Evolutionary conservation across 2,113 vertebrate species (phyloP).

Genomic region (Galeopterus variegatus): DNA sequence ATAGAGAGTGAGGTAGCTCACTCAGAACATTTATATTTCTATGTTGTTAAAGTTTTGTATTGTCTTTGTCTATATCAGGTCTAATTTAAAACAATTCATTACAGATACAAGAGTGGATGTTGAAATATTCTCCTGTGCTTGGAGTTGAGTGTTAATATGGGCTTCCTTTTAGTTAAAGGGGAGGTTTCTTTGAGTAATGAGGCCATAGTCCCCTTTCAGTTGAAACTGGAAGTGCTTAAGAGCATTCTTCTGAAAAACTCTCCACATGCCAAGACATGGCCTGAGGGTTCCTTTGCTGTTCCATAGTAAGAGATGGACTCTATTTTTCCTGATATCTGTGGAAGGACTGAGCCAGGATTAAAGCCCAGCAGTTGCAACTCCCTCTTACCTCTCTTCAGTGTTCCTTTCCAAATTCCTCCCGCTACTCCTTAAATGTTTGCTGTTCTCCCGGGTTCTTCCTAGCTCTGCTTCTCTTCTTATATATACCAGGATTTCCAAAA

Average conservation of each 20-base stretch:
- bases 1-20: neutral
- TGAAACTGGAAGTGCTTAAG: neutral
- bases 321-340: neutral
- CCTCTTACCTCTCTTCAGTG: neutral
- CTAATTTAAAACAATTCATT: neutral
- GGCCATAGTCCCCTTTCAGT: neutral
- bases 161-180: neutral
- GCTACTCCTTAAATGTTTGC: neutral
- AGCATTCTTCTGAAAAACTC: neutral
- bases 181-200: neutral
- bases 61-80: neutral
- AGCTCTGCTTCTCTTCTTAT: neutral
- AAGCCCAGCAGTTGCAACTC: neutral
- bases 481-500: slow-evolving; percentile 30
- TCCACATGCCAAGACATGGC: neutral
- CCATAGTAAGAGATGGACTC: neutral
- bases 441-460: neutral
- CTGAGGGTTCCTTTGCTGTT: neutral
- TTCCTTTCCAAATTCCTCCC: neutral
- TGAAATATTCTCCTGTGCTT: neutral
- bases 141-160: neutral
- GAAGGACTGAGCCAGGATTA: neutral
- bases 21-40: neutral
- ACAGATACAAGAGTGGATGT: neutral
- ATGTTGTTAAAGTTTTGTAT: neutral